Conservation (phyloP, 37 sponge, comb jelly and placozoan species). For the Amphimedon queenslandica region DNA sequence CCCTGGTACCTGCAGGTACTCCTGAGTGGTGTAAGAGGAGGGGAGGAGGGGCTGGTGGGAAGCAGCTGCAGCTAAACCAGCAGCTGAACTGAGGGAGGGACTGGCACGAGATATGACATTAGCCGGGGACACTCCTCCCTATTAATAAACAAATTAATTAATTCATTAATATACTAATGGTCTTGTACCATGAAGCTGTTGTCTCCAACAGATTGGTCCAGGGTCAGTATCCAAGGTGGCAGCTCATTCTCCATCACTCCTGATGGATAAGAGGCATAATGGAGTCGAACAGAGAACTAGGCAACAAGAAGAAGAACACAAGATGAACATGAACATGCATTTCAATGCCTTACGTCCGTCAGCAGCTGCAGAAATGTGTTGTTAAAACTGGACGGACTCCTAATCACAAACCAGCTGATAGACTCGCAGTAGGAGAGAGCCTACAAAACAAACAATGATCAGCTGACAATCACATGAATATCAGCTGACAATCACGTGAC, state of each 20-base stretch:
- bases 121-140: too few species aligned
- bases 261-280: conserved; percentile 22
- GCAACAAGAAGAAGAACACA: neutral
- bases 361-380: conserved; percentile 24
- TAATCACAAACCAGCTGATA: conserved; percentile 18
- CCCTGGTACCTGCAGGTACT: too few species aligned
- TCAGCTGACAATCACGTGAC: neutral
- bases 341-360: conserved; percentile 17
- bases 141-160: too few species aligned
- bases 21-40: too few species aligned
- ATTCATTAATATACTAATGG: too few species aligned
- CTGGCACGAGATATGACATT: conserved; percentile 6
- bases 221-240: conserved; percentile 48
- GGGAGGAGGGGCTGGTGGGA: too few species aligned
- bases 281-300: conserved; percentile 27
- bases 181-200: too few species aligned
- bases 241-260: conserved; percentile 59
- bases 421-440: conserved; percentile 68
- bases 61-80: conserved; percentile 1
- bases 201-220: conserved; percentile 22
- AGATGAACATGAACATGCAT: neutral
- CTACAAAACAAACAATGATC: neutral
- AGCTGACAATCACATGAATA: neutral
- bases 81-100: conserved; percentile 42
- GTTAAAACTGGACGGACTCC: conserved; percentile 5